Percentiles rank a stretch among this genome's conserved stretches.
Conservation (phyloP, 2,113 vertebrate species). For the Cyanistes caeruleus region DNA sequence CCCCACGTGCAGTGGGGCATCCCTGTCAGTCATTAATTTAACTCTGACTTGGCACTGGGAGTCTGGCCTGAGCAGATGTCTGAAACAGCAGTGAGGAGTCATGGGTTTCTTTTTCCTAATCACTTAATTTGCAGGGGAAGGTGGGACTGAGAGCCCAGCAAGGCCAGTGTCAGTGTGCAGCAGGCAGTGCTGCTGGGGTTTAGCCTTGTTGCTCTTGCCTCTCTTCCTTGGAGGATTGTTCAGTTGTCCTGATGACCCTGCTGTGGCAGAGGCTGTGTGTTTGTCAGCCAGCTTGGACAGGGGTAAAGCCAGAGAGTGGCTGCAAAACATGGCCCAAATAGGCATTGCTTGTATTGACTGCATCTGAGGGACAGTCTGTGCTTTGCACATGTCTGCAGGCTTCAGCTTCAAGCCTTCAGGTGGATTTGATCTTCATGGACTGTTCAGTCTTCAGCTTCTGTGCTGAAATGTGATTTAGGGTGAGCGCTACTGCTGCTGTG, state of each 20-base stretch:
- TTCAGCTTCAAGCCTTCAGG: neutral
- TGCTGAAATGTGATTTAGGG: neutral
- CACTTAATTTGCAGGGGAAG: neutral
- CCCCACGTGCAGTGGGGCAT: accelerated
- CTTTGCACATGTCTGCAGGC: neutral
- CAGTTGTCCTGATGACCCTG: neutral
- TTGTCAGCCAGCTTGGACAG: neutral
- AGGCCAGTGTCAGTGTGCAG: neutral
- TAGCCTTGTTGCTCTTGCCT: neutral
- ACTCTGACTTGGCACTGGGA: neutral
- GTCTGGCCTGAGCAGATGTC: neutral
- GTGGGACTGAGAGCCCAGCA: neutral
- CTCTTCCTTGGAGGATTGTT: neutral
- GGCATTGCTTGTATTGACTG: neutral
- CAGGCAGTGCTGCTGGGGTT: neutral
- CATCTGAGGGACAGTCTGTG: neutral
- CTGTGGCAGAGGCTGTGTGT: neutral
- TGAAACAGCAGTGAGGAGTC: neutral
- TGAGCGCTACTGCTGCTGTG: neutral
- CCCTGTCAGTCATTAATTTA: neutral
- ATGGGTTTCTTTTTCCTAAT: neutral
- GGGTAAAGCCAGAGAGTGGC: neutral
- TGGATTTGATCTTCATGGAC: neutral
- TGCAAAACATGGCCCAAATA: neutral
- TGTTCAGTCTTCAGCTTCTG: neutral